phyloP scores from a whole-genome alignment of 2,797 vertebrate species.

The Sebastes ruberrimus region DNA sequence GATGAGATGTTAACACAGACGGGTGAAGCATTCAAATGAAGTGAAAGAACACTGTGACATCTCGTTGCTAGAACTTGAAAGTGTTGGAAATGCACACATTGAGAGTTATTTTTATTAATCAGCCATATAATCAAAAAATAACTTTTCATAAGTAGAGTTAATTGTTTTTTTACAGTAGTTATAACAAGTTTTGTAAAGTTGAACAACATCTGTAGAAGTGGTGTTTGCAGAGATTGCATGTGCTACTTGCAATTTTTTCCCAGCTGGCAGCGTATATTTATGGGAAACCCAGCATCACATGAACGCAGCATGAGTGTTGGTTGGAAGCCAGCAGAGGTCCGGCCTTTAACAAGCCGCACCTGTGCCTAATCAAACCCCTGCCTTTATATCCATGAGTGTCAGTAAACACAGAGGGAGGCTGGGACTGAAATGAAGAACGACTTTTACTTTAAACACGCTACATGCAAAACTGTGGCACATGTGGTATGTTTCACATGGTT shows the following conservation, averaged over 20 bases:
- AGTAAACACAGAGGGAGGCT: constrained; percentile 40
- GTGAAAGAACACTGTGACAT: constrained; percentile 30
- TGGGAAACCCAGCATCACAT: constrained; percentile 44
- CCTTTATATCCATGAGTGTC: constrained; percentile 45
- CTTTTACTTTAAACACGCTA: constrained; percentile 21
- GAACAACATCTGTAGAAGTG: constrained; percentile 25
- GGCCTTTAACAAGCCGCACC: constrained; percentile 59
- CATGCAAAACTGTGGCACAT: constrained; percentile 29
- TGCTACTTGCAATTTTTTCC: constrained; percentile 13
- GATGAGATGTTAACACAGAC: constrained; percentile 45
- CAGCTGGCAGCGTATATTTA: constrained; percentile 37
- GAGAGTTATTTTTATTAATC: constrained; percentile 4
- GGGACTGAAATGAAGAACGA: background rate
- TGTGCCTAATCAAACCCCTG: constrained; percentile 55
- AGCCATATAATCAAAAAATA: background rate
- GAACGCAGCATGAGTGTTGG: constrained; percentile 48
- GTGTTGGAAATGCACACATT: constrained; percentile 4
- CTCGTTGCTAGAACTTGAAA: background rate
- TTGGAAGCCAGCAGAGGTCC: constrained; percentile 45
- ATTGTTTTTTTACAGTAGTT: background rate
- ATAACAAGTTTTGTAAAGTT: background rate
- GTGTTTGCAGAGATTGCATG: constrained; percentile 12
- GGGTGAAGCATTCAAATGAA: constrained; percentile 21
- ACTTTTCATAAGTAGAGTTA: background rate
- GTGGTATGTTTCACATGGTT: constrained; percentile 19